Percentiles rank a stretch among this genome's conserved stretches.
These are phyloP conservation scores for Eupleurogrammus muticus DNA, from an alignment of 2,797 vertebrate species.

Conservation along the genomic window DNA sequence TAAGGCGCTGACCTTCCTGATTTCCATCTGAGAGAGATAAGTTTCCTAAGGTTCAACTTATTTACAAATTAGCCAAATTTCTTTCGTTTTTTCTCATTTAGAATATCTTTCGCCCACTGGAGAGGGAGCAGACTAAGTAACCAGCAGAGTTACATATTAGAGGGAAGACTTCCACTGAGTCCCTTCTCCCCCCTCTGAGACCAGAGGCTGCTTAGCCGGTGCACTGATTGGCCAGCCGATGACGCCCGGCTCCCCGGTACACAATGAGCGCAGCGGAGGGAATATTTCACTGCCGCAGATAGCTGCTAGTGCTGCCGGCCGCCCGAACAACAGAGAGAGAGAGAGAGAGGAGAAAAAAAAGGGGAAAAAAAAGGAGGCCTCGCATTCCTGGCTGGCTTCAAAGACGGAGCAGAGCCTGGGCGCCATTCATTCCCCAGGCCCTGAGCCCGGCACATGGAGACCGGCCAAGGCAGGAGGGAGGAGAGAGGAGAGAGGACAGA, in stretches of 20 bases:
- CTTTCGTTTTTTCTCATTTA: conserved; percentile 39
- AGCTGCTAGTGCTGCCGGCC: conserved; percentile 73
- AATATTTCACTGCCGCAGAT: conserved; percentile 82
- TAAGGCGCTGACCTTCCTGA: conserved; percentile 36
- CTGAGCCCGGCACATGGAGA: conserved; percentile 82
- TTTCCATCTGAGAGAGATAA: conserved; percentile 50
- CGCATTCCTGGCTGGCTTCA: conserved; percentile 88
- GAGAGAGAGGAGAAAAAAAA: conserved; percentile 30
- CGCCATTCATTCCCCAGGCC: conserved; percentile 85
- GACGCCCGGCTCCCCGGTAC: conserved; percentile 79
- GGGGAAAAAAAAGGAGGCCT: conserved; percentile 78
- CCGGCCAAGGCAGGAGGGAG: conserved; percentile 83
- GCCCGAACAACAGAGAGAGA: conserved; percentile 75
- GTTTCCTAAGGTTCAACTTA: conserved; percentile 20
- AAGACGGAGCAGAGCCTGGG: conserved; percentile 81
- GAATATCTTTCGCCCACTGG: conserved; percentile 58
- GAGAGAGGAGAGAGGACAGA: conserved; percentile 29
- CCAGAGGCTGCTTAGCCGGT: conserved; percentile 67
- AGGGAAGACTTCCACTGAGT: conserved; percentile 74
- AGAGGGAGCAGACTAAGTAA: conserved; percentile 63
- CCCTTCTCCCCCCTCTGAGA: conserved; percentile 69
- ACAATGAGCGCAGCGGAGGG: conserved; percentile 84
- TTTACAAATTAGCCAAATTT: conserved; percentile 31
- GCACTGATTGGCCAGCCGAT: conserved; percentile 76
- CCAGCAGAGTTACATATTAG: conserved; percentile 74